Percentiles rank a stretch among this genome's conserved stretches.
Evolutionary conservation across 2,888 invertebrate species (phyloP).

Genomic region (Ormyrus thymus): DNA sequence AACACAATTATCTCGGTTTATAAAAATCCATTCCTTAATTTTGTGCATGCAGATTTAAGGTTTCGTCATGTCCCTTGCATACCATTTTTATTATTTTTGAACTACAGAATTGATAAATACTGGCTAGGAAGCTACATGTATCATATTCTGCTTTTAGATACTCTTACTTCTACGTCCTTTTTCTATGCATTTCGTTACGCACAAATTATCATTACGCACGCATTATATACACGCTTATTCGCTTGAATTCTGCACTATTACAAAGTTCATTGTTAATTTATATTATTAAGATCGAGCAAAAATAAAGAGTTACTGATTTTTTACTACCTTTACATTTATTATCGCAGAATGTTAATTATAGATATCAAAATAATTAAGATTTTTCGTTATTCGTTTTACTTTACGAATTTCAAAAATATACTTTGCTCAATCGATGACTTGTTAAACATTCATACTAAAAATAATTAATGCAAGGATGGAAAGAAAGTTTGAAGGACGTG

Average conservation of each 20-base stretch:
- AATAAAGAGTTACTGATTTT: slow-evolving; percentile 45
- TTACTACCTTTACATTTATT: slow-evolving; percentile 20
- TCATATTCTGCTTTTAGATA: slow-evolving; percentile 26
- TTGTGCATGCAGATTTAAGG: slow-evolving; percentile 42
- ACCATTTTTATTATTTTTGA: neutral
- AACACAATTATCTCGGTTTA: slow-evolving; percentile 13
- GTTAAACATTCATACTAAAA: slow-evolving; percentile 11
- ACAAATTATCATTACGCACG: slow-evolving; percentile 14
- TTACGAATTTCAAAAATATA: slow-evolving; percentile 30
- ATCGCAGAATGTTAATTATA: slow-evolving; percentile 52
- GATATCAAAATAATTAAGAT: slow-evolving; percentile 54
- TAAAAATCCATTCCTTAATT: slow-evolving; percentile 25
- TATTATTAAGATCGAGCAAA: slow-evolving; percentile 17
- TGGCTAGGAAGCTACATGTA: slow-evolving; percentile 35
- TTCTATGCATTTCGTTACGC: slow-evolving; percentile 34
- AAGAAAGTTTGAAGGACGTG: neutral
- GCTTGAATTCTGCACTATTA: slow-evolving; percentile 25
- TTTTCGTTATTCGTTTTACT: slow-evolving; percentile 11
- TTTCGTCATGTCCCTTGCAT: neutral
- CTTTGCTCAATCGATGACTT: neutral
- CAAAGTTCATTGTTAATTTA: slow-evolving; percentile 31
- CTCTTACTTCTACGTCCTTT: slow-evolving; percentile 18
- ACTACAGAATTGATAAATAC: slow-evolving; percentile 43
- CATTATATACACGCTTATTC: slow-evolving; percentile 32
- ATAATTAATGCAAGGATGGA: neutral